Percentiles rank a stretch among this genome's conserved stretches.
These are phyloP conservation scores for Drosophila tsacasi DNA, from an alignment of 1,140 invertebrate genomes.

Conservation along the genomic window DNA sequence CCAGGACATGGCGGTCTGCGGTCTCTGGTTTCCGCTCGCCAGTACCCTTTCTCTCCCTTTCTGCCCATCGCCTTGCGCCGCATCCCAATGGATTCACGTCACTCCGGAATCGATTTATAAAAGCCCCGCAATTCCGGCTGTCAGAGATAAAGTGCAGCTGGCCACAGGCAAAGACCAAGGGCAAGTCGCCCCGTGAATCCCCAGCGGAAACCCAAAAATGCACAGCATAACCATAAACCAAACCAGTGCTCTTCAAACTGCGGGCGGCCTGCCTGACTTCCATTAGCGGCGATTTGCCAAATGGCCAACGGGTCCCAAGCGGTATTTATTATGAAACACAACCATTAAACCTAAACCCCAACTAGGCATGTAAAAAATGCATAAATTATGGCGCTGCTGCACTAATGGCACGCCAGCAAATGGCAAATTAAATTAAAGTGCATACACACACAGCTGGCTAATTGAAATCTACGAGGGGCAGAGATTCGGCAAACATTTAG, in stretches of 20 bases:
- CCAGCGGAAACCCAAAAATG: slow-evolving; percentile 45
- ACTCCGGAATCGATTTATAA: slow-evolving; percentile 61
- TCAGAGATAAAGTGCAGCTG: slow-evolving; percentile 37
- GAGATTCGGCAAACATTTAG: slow-evolving; percentile 36
- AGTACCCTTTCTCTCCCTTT: neutral
- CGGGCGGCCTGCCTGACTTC: slow-evolving; percentile 11
- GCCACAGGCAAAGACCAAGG: slow-evolving; percentile 4
- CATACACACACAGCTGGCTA: slow-evolving; percentile 42
- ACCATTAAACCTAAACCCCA: slow-evolving; percentile 22
- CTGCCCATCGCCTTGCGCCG: neutral
- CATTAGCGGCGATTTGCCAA: slow-evolving; percentile 58
- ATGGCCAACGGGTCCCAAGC: slow-evolving; percentile 10
- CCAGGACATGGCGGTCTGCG: slow-evolving; percentile 42
- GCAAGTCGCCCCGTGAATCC: neutral
- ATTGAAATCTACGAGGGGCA: slow-evolving; percentile 1
- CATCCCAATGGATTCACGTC: slow-evolving; percentile 40
- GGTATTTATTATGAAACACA: slow-evolving; percentile 50
- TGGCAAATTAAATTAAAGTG: slow-evolving; percentile 71
- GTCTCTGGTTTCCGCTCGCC: slow-evolving; percentile 21
- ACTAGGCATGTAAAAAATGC: slow-evolving; percentile 27
- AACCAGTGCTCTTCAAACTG: slow-evolving; percentile 9
- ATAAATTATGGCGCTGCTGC: slow-evolving; percentile 64
- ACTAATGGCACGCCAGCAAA: slow-evolving; percentile 44
- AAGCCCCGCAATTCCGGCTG: slow-evolving; percentile 45
- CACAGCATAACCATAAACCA: slow-evolving; percentile 13